These are phyloP conservation scores for Caenorhabditis zanzibari DNA, from an alignment of 2,888 invertebrate genomes.

Conservation along the genomic window DNA sequence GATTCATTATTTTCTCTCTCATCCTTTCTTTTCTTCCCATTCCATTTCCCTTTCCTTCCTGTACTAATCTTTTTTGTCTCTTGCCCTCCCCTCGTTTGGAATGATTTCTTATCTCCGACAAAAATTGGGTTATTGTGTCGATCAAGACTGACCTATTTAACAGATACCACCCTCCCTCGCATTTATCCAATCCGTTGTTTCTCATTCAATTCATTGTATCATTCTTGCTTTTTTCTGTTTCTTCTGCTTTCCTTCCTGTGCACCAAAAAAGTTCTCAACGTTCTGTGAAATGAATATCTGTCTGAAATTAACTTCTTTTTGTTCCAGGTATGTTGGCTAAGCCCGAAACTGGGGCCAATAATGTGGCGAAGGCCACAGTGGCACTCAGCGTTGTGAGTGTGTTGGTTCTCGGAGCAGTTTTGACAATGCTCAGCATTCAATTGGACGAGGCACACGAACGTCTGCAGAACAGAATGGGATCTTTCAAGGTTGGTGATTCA, in stretches of 20 bases:
- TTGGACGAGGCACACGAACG: slow-evolving; percentile 78
- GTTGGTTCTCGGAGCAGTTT: slow-evolving; percentile 71
- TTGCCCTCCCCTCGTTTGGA: slow-evolving; percentile 23
- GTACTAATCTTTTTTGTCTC: neutral
- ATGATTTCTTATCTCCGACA: slow-evolving; percentile 57
- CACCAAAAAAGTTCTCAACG: slow-evolving; percentile 16
- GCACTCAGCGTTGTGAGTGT: slow-evolving; percentile 77
- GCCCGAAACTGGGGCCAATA: slow-evolving; percentile 44
- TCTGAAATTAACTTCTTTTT: slow-evolving; percentile 27
- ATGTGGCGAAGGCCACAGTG: slow-evolving; percentile 67
- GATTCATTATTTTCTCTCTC: neutral
- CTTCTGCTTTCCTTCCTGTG: slow-evolving; percentile 24
- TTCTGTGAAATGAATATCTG: slow-evolving; percentile 31
- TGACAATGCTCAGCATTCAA: slow-evolving; percentile 77
- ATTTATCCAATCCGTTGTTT: slow-evolving; percentile 18
- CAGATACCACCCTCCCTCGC: slow-evolving; percentile 25
- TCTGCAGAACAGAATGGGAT: slow-evolving; percentile 80
- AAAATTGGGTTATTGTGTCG: slow-evolving; percentile 65
- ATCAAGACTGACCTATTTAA: slow-evolving; percentile 62
- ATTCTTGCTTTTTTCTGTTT: slow-evolving; percentile 16
- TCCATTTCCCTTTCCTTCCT: slow-evolving; percentile 6
- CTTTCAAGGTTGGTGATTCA: slow-evolving; percentile 76
- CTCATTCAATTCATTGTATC: slow-evolving; percentile 23
- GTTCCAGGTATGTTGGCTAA: slow-evolving; percentile 51
- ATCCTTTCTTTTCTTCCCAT: slow-evolving; percentile 7